Percentiles rank a stretch among this genome's conserved stretches.
phyloP scores from a whole-genome alignment of 2,113 vertebrate genomes.

The Pterophyllum scalare region DNA sequence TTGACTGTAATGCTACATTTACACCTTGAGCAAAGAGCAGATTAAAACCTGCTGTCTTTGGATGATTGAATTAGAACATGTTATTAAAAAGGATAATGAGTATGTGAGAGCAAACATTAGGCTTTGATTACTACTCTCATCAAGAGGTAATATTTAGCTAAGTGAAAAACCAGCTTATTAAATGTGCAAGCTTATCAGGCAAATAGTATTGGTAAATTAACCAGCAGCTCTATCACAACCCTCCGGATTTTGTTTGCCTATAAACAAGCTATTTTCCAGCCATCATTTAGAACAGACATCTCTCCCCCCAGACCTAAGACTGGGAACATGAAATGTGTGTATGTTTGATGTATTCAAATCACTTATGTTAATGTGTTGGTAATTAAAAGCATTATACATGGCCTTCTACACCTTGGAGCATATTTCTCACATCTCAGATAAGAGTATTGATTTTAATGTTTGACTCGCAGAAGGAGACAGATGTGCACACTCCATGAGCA shows the following conservation, averaged over 20 bases:
- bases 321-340: not conserved
- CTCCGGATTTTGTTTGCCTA: constrained; percentile 55
- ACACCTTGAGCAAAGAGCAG: constrained; percentile 67
- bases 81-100: constrained; percentile 80
- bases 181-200: constrained; percentile 68
- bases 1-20: constrained; percentile 62
- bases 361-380: constrained; percentile 32
- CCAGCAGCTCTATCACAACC: constrained; percentile 37
- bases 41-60: constrained; percentile 68
- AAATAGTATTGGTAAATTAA: constrained; percentile 67
- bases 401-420: not conserved
- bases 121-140: constrained; percentile 75
- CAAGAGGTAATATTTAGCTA: constrained; percentile 71
- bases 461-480: constrained; percentile 13
- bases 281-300: constrained; percentile 58
- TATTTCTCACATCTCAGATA: constrained; percentile 1
- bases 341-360: not conserved
- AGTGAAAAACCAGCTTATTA: constrained; percentile 72
- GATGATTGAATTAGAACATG: constrained; percentile 79
- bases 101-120: constrained; percentile 74
- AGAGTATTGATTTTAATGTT: constrained; percentile 9
- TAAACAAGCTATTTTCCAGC: constrained; percentile 54
- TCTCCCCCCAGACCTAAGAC: constrained; percentile 8
- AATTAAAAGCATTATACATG: constrained; percentile 46
- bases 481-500: not conserved